Percentiles rank a stretch among this genome's conserved stretches.
Conservation (phyloP, 2,797 vertebrate genomes). For the Pipistrellus pipistrellus region DNA sequence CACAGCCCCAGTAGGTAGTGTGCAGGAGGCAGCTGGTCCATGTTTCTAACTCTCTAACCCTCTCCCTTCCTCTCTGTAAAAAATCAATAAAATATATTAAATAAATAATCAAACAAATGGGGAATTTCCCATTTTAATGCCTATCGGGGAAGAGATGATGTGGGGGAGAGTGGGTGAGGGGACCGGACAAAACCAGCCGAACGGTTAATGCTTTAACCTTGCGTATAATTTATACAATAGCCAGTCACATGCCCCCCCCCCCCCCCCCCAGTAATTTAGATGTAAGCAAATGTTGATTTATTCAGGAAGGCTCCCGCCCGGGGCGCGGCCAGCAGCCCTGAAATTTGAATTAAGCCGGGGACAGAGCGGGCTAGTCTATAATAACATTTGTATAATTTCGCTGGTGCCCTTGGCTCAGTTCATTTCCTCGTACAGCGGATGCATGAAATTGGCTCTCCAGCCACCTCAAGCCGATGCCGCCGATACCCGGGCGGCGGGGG, state of each 20-base stretch:
- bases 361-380: conserved; percentile 99
- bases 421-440: conserved; percentile 99
- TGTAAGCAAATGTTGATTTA: conserved; percentile 99
- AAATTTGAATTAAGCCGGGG: conserved; percentile 99
- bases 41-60: too few relatives aligned
- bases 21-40: too few relatives aligned
- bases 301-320: conserved; percentile 97
- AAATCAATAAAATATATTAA: neutral
- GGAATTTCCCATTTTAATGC: conserved; percentile 57
- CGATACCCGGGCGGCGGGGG: conserved; percentile 90
- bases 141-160: conserved; percentile 34
- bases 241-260: conserved; percentile 97
- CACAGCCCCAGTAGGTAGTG: too few relatives aligned
- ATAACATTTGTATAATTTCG: conserved; percentile 99
- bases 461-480: conserved; percentile 97
- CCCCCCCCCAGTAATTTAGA: conserved; percentile 99
- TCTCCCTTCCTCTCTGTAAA: too few relatives aligned
- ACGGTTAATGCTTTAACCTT: conserved; percentile 94
- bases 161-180: conserved; percentile 71
- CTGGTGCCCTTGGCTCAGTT: conserved; percentile 99
- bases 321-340: conserved; percentile 94
- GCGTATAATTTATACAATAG: conserved; percentile 99
- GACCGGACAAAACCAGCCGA: conserved; percentile 85
- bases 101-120: neutral
- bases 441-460: conserved; percentile 99